A percentile compares a stretch with the other conserved stretches of the same genome.
Evolutionary conservation across 2,888 invertebrate species (phyloP).

Genomic region (Trilocha varians): DNA sequence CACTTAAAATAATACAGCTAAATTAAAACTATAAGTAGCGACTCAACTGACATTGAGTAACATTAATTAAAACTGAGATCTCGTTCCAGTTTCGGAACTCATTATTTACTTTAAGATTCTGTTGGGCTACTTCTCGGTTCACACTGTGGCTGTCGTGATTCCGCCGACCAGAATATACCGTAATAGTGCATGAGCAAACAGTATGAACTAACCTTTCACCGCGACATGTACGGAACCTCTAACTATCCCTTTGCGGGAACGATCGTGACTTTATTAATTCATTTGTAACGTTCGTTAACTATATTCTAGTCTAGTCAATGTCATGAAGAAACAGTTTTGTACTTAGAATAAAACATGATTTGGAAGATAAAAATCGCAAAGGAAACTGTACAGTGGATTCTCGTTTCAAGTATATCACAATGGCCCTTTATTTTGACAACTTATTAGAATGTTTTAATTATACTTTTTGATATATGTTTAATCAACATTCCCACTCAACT

Average conservation of each 20-base stretch:
- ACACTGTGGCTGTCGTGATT: background rate
- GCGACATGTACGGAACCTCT: slow-evolving; percentile 6
- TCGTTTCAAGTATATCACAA: too few species aligned
- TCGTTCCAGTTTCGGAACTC: background rate
- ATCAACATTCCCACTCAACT: too few species aligned
- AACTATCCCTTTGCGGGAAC: slow-evolving; percentile 5
- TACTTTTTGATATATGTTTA: too few species aligned
- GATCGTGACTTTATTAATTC: slow-evolving; percentile 16
- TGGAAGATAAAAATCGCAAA: too few species aligned
- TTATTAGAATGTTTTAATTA: too few species aligned
- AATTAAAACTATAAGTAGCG: background rate
- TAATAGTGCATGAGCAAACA: slow-evolving; percentile 14
- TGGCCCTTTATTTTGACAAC: too few species aligned
- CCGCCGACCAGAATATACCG: slow-evolving; percentile 9
- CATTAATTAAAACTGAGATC: background rate
- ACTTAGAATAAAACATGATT: too few species aligned
- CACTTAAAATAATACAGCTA: background rate
- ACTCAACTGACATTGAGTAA: background rate
- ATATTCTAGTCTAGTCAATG: too few species aligned
- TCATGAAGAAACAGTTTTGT: too few species aligned
- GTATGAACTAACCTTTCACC: slow-evolving; percentile 15
- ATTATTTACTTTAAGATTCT: background rate
- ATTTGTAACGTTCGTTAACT: slow-evolving; percentile 18
- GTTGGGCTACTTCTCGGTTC: background rate
- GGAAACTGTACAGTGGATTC: too few species aligned